Evolutionary conservation across 2,113 vertebrate species (phyloP).

Genomic region (Pachypanchax playfairii): DNA sequence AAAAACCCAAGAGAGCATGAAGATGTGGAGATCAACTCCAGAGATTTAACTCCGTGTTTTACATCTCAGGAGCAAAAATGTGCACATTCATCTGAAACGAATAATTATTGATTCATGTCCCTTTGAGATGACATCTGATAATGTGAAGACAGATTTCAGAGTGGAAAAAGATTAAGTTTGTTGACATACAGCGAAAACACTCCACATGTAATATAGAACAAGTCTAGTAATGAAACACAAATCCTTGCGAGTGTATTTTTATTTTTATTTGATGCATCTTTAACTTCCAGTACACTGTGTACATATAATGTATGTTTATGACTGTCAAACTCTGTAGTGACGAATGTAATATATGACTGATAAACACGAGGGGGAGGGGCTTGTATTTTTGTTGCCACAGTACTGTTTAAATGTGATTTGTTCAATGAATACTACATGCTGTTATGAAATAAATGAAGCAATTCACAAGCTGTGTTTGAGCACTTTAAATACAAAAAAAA

Average conservation of each 20-base stretch:
- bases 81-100: background rate
- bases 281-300: slow-evolving; percentile 55
- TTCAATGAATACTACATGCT: slow-evolving; percentile 31
- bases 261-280: slow-evolving; percentile 56
- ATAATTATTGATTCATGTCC: background rate
- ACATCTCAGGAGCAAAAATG: slow-evolving; percentile 7
- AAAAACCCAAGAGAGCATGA: slow-evolving; percentile 8
- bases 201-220: slow-evolving; percentile 41
- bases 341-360: slow-evolving; percentile 50
- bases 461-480: slow-evolving; percentile 37
- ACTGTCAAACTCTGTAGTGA: slow-evolving; percentile 62
- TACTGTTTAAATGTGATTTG: slow-evolving; percentile 30
- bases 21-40: background rate
- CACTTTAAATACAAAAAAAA: slow-evolving; percentile 50
- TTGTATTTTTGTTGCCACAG: slow-evolving; percentile 39
- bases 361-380: slow-evolving; percentile 13
- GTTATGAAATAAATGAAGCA: slow-evolving; percentile 32
- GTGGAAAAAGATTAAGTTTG: slow-evolving; percentile 3
- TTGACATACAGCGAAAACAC: slow-evolving; percentile 59
- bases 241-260: slow-evolving; percentile 35
- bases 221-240: slow-evolving; percentile 21
- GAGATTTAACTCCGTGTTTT: background rate
- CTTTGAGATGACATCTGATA: background rate
- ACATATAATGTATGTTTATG: slow-evolving; percentile 40
- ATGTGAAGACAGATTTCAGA: slow-evolving; percentile 1